phyloP scores from a whole-genome alignment of 1,140 invertebrate genomes.

The Apis laboriosa region DNA sequence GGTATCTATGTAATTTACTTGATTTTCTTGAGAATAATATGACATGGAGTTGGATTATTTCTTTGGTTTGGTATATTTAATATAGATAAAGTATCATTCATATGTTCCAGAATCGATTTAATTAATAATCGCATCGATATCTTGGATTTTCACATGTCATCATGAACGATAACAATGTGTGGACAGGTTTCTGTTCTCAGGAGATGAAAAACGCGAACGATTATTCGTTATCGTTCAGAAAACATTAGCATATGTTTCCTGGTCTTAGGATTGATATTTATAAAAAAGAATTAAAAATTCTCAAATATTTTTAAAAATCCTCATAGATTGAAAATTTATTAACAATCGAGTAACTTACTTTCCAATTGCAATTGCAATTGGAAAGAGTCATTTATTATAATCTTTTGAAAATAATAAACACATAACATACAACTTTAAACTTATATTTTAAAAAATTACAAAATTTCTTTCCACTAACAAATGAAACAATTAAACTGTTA shows the following conservation, averaged over 20 bases:
- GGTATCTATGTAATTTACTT: too few relatives aligned
- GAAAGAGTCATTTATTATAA: too few relatives aligned
- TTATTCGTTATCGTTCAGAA: conserved; percentile 58
- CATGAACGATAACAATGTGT: conserved; percentile 59
- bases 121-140: conserved; percentile 56
- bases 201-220: conserved; percentile 57
- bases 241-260: conserved; percentile 58
- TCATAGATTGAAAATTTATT: not conserved
- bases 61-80: not conserved
- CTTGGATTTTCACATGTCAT: conserved; percentile 20
- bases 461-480: too few relatives aligned
- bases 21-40: not conserved
- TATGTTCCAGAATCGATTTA: conserved; percentile 32
- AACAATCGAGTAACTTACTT: too few relatives aligned
- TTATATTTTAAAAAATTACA: too few relatives aligned
- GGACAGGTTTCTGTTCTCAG: conserved; percentile 64
- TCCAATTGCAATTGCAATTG: too few relatives aligned
- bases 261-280: conserved; percentile 24
- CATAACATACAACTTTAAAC: too few relatives aligned
- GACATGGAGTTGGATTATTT: not conserved
- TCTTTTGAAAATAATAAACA: too few relatives aligned
- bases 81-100: not conserved
- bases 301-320: not conserved
- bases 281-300: not conserved
- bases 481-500: too few relatives aligned